Evolutionary conservation across 2,888 invertebrate genomes (phyloP), one percentile per base, ranked within the genome.

Genomic region (Dryobota labecula): DNA sequence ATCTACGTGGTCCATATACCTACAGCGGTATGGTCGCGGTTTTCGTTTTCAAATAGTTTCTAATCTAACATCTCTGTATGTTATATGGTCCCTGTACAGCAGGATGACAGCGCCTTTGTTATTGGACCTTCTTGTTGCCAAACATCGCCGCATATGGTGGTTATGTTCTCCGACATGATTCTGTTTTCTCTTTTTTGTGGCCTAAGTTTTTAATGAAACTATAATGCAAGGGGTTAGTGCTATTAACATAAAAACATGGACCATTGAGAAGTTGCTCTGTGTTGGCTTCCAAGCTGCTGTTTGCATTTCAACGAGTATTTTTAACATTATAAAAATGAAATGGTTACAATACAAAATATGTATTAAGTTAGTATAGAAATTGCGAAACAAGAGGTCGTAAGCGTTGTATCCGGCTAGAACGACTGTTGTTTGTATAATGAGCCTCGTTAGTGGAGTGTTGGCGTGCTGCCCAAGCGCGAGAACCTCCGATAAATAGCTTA

Each of bases 371-470:
- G 65, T 75, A 70, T 65, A 68, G 74, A 82, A 78, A 84, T 84
- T 75, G 83, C 78, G 69, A 81, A 85, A 85, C 68, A 81, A 78
- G 78, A 79, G 84, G 75, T 84, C 80, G 82, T 85, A 84, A 84
- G 81, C 84, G 78, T 86, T 85, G 84, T 85, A 83, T 88, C 86
- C 85, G 85, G 83, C 67, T 85, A 72, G 83, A 84, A 84, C 82
- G 83, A 86, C 84, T 86, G 86, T 87, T 90, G 91, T 91, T 90
- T 90, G 90, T 90, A 87, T 91, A 91, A 92, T 91, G 91, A 91
- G 87, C 80, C 89, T 90, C 89, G 91, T 92, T 92, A 92, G 90
- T 90, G 87, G 87, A 85, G 87, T 86, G 85, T 90, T 91, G 92
- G 92, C 92, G 76, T 68, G 47, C 70, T 85, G 89, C 91, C 92